Base-by-base conservation (phyloP, 1,140 invertebrate genomes). In the Brachionus paranguensis region DNA sequence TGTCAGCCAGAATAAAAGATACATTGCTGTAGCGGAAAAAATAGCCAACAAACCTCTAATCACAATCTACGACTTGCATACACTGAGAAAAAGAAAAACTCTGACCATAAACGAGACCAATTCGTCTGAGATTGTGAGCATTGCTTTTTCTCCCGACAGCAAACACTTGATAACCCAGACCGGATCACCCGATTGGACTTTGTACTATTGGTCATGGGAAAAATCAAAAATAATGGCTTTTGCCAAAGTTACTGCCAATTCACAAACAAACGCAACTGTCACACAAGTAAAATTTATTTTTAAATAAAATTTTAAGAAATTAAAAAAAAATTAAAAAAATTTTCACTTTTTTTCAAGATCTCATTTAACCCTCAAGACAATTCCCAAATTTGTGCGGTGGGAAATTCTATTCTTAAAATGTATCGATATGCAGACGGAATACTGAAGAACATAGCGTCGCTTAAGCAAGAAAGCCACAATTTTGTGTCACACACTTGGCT, bases 201-300 rank as follows among this genome's bases (percentile, higher is more conserved):
- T 95, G 87, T 91, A 94, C 74, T 93, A 92, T 87, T 96, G 93
- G 88, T 93, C 93, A 86, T 94, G 93, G 92, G 94, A 95, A 86
- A 94, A 93, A 88, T 93, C 93, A 1, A 94, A 94, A 88, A 90
- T 95, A 1, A 93, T 95, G 86, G 94, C 93, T 76, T 92, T 91
- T 72, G 91, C 92, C 1, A 93, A 93, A 91, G 93, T 60, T 91
- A 92, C 85, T 17, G 88, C 87, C 83, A 87, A 88, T 27, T 88
- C 88, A 65, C 85, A 86, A 60, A 87, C 86, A 12, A 87, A 86
- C 85, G 87, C 87, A 17, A 88, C 89, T 33, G 87, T 91, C 33
- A 88, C 88, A 85, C 89, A 91, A 41, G 65, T 68, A 53, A 50
- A 3, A 50, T 89, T 90, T 85, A 10, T 45, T 79, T 60, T 45